Conservation (phyloP, 1,140 invertebrate genomes). For the Euura saliciscinereae region DNA sequence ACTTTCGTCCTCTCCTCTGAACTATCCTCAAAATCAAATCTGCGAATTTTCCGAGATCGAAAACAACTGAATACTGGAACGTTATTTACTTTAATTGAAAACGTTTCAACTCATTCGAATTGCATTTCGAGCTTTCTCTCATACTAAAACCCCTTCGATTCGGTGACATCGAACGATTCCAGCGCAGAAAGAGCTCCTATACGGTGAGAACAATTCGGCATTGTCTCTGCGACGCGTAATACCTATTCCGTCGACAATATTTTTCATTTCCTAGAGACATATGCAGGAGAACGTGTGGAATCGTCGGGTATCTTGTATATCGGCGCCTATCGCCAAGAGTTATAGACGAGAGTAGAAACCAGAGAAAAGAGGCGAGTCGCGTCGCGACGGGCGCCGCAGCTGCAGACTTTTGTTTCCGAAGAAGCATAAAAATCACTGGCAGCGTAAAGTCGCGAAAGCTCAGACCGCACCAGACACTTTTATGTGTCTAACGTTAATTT, state of each 20-base stretch:
- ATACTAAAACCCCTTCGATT: not conserved
- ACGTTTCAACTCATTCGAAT: not conserved
- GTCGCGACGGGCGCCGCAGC: conserved; percentile 36
- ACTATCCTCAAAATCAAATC: not conserved
- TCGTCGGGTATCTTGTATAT: not conserved
- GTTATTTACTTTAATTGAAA: not conserved
- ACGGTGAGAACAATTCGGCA: not conserved
- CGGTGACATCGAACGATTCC: not conserved
- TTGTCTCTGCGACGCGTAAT: not conserved
- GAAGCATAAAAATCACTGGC: conserved; percentile 55
- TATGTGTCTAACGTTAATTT: conserved; percentile 58
- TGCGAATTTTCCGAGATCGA: not conserved
- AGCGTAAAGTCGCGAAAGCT: conserved; percentile 34
- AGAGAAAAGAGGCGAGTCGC: conserved; percentile 24
- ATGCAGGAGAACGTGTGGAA: not conserved
- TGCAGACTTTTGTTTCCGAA: conserved; percentile 56
- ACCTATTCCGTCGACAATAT: not conserved
- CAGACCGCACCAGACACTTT: conserved; percentile 47
- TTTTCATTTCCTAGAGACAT: conserved; percentile 6
- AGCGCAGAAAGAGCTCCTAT: not conserved
- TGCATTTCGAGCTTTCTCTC: not conserved
- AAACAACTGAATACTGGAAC: not conserved
- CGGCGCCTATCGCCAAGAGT: conserved; percentile 4
- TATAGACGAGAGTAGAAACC: conserved; percentile 19
- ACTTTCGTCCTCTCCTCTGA: not conserved